Evolutionary conservation across 1,140 invertebrate genomes (phyloP).

Genomic region (Delia radicum): DNA sequence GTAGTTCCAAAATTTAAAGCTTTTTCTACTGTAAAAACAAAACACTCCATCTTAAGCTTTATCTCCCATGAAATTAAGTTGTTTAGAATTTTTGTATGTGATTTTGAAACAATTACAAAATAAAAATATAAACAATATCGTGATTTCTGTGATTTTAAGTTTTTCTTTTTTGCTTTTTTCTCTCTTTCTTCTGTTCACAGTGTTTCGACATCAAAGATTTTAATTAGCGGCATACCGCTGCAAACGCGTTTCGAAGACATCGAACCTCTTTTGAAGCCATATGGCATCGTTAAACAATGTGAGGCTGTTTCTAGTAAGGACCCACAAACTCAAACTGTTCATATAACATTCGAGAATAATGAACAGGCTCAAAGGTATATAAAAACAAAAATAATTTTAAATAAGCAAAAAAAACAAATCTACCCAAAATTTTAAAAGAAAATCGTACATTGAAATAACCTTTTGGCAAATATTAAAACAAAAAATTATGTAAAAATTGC

Average conservation of each 20-base stretch:
- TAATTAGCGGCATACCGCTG: constrained; percentile 82
- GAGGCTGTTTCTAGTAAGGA: constrained; percentile 81
- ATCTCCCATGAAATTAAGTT: too few species aligned
- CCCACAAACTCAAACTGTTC: constrained; percentile 74
- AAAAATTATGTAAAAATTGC: not conserved
- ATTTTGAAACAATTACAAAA: too few species aligned
- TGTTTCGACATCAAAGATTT: constrained; percentile 75
- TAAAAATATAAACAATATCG: too few species aligned
- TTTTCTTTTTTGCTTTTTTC: constrained; percentile 24
- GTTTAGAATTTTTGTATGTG: too few species aligned
- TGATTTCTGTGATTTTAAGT: not conserved
- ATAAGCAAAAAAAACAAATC: not conserved
- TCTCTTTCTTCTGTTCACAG: constrained; percentile 56
- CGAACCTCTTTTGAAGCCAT: constrained; percentile 75
- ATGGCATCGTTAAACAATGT: constrained; percentile 79
- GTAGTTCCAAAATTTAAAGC: too few species aligned
- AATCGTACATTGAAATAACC: not conserved
- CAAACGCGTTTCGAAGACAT: constrained; percentile 82
- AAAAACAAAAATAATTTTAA: not conserved
- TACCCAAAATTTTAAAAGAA: not conserved
- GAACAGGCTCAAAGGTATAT: constrained; percentile 89
- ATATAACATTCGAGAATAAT: constrained; percentile 83
- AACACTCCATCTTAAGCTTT: too few species aligned
- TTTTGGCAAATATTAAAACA: not conserved
- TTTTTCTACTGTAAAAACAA: too few species aligned